Base-by-base conservation (phyloP, 2,888 invertebrate species). In the Hylaea fasciaria region DNA sequence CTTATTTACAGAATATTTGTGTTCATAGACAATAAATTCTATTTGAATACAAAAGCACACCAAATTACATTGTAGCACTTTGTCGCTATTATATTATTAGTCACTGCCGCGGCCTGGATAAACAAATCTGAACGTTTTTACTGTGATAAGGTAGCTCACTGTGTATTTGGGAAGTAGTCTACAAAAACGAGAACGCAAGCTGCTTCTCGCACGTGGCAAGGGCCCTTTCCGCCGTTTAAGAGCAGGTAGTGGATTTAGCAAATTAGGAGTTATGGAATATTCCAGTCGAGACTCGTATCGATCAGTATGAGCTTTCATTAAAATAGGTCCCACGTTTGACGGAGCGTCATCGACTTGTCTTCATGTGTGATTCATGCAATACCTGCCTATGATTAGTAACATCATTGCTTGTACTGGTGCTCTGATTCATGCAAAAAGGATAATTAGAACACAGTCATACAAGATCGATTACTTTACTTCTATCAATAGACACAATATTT, bases 171-270 rank as follows among this genome's bases (percentile, higher is more conserved):
- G 13, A 44, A 51, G 40, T 53, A 40, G 35, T 39, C 17, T 14
- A 68, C 61, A 70, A 70, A 70, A 68, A 68, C 68, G 39, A 39
- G 65, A 69, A 53, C 51, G 74, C 86, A 89, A 88, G 88, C 87
- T 87, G 89, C 86, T 73, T 65, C 71, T 70, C 89, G 91, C 91
- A 91, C 91, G 91, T 91, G 91, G 91, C 91, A 92, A 78, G 73
- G 80, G 81, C 72, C 82, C 89, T 89, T 90, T 87, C 91, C 89
- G 91, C 87, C 86, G 82, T 83, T 84, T 81, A 81, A 77, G 76
- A 73, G 87, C 91, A 92, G 91, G 91, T 92, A 92, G 88, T 81
- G 9, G 70, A 72, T 91, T 91, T 90, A 64, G 58, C 69, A 77
- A 82, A 84, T 83, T 83, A 81, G 76, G 80, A 81, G 77, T 78